Conservation (phyloP, 2,797 vertebrate species). For the Poecilia velifera region DNA sequence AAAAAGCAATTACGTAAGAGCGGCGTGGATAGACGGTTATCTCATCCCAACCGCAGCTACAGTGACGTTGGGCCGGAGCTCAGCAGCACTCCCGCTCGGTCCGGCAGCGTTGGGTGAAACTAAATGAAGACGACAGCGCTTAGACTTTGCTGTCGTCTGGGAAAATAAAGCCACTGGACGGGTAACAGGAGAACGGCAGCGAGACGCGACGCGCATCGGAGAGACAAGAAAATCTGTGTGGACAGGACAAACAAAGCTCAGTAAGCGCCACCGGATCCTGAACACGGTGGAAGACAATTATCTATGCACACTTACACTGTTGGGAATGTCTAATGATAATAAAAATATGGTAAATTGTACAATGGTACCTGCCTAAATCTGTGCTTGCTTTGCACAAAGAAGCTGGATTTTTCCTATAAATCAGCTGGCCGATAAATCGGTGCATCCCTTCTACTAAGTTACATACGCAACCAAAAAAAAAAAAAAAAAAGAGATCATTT, state of each 20-base stretch:
- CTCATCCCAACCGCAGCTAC: conserved; percentile 45
- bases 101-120: conserved; percentile 40
- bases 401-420: neutral
- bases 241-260: conserved; percentile 37
- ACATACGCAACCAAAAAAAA: neutral
- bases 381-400: neutral
- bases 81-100: conserved; percentile 39
- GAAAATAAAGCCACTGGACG: conserved; percentile 47
- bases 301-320: neutral
- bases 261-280: neutral
- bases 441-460: neutral
- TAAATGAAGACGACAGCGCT: conserved; percentile 48
- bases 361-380: neutral
- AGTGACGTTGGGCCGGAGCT: conserved; percentile 50
- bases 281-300: neutral
- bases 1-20: conserved; percentile 52
- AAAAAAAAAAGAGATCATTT: neutral
- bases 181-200: conserved; percentile 41
- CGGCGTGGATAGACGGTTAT: conserved; percentile 43
- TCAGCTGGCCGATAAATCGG: no score
- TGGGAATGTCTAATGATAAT: neutral
- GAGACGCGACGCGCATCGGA: conserved; percentile 8
- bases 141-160: conserved; percentile 32
- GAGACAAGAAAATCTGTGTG: conserved; percentile 35
- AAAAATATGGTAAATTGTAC: neutral